phyloP scores from a whole-genome alignment of 2,797 vertebrate species.

The Cyprinodon diabolis region DNA sequence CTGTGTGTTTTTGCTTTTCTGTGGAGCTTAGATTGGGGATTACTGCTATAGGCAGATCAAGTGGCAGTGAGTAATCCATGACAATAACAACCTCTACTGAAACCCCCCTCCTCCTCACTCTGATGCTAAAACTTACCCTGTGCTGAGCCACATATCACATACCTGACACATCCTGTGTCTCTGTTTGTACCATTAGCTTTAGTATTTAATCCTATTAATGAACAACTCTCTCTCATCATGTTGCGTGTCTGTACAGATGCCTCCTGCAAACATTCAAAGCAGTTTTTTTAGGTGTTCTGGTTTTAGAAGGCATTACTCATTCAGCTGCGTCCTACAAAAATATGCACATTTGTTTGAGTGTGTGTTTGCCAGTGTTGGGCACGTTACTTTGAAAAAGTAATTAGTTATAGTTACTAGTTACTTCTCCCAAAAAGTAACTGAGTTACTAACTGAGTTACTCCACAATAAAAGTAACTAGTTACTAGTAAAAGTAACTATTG shows the following conservation, averaged over 20 bases:
- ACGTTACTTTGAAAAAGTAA: too few species aligned
- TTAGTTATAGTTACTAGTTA: too few species aligned
- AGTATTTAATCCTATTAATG: constrained; percentile 80
- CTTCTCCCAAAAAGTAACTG: too few species aligned
- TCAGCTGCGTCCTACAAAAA: constrained; percentile 50
- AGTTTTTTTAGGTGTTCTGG: constrained; percentile 66
- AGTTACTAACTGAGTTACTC: too few species aligned
- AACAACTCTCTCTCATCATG: constrained; percentile 63
- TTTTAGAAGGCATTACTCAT: constrained; percentile 72
- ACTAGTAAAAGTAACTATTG: too few species aligned
- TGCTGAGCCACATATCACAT: constrained; percentile 63
- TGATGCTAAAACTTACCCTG: constrained; percentile 62
- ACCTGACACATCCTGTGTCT: constrained; percentile 78
- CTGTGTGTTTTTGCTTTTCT: constrained; percentile 76
- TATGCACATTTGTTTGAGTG: constrained; percentile 23
- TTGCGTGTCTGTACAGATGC: constrained; percentile 46
- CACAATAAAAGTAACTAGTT: too few species aligned
- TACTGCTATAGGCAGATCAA: constrained; percentile 79
- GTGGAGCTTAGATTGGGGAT: constrained; percentile 76
- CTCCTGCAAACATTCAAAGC: constrained; percentile 65
- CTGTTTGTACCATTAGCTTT: constrained; percentile 73
- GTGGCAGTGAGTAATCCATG: constrained; percentile 81
- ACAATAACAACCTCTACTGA: constrained; percentile 70
- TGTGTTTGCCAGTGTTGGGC: too few species aligned
- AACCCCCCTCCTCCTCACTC: constrained; percentile 44